phyloP scores from a whole-genome alignment of 2,113 vertebrate genomes.

The Rhineura floridana region DNA sequence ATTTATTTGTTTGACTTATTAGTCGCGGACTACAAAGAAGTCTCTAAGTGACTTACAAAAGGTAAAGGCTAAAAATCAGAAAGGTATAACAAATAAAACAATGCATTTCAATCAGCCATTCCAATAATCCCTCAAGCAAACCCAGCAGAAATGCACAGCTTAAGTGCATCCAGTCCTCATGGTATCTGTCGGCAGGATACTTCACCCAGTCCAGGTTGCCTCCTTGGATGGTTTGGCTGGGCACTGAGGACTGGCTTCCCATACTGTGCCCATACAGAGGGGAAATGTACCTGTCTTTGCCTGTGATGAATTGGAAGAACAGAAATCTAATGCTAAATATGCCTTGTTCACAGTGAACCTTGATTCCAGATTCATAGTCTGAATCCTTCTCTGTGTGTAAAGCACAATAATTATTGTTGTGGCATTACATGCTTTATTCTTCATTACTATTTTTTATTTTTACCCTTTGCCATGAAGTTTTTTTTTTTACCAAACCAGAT shows the following conservation, averaged over 20 bases:
- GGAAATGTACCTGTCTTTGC: background rate
- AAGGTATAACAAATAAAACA: too few species aligned
- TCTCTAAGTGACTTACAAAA: too few species aligned
- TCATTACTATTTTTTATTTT: constrained; percentile 7
- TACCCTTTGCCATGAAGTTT: background rate
- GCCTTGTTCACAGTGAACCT: background rate
- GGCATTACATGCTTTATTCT: background rate
- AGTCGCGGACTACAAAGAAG: too few species aligned
- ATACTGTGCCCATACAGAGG: too few species aligned
- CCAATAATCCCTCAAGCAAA: too few species aligned
- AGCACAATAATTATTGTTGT: background rate
- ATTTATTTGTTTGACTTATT: too few species aligned
- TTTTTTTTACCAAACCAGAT: background rate
- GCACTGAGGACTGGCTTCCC: background rate
- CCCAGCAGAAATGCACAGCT: too few species aligned
- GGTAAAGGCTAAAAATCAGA: too few species aligned
- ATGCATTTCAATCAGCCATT: too few species aligned
- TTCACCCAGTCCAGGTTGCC: background rate
- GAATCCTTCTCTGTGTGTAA: background rate
- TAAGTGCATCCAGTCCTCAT: background rate
- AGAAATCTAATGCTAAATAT: background rate
- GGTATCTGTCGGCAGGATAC: background rate
- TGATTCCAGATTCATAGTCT: background rate
- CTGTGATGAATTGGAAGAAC: background rate
- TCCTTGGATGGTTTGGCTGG: too few species aligned